phyloP scores from a whole-genome alignment of 2,113 vertebrate species.

The Scopus umbretta region DNA sequence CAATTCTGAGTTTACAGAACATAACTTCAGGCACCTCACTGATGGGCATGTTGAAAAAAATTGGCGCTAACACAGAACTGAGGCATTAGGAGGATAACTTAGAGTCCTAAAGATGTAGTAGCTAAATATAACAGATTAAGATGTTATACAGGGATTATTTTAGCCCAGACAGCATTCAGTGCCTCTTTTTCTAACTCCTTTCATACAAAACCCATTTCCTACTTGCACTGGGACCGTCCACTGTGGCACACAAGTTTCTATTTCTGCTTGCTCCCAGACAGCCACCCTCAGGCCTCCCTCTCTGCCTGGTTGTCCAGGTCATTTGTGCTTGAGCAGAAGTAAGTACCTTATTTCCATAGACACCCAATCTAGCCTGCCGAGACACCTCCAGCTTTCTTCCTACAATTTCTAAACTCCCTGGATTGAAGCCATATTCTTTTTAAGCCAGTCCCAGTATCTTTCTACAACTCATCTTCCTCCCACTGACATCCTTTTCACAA shows the following conservation, averaged over 20 bases:
- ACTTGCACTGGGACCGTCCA: background rate
- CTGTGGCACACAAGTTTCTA: background rate
- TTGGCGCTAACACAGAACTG: background rate
- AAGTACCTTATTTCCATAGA: slow-evolving; percentile 21
- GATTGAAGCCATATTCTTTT: slow-evolving; percentile 6
- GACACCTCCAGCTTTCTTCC: slow-evolving; percentile 35
- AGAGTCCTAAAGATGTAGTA: background rate
- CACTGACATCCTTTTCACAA: background rate
- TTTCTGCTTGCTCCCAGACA: background rate
- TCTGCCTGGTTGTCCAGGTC: background rate
- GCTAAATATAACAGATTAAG: background rate
- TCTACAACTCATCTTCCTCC: background rate
- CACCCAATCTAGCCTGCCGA: background rate
- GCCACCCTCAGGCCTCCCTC: background rate
- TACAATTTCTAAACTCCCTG: slow-evolving; percentile 23
- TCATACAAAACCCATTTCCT: background rate
- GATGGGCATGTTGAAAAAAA: background rate
- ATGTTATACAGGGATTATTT: background rate
- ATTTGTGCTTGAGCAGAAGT: background rate
- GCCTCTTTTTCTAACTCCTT: background rate
- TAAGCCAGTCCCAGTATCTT: slow-evolving; percentile 21
- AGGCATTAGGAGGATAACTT: background rate
- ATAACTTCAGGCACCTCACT: background rate
- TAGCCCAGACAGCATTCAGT: background rate
- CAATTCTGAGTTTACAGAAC: background rate